Conservation (phyloP, 2,113 vertebrate genomes). For the Theropithecus gelada region DNA sequence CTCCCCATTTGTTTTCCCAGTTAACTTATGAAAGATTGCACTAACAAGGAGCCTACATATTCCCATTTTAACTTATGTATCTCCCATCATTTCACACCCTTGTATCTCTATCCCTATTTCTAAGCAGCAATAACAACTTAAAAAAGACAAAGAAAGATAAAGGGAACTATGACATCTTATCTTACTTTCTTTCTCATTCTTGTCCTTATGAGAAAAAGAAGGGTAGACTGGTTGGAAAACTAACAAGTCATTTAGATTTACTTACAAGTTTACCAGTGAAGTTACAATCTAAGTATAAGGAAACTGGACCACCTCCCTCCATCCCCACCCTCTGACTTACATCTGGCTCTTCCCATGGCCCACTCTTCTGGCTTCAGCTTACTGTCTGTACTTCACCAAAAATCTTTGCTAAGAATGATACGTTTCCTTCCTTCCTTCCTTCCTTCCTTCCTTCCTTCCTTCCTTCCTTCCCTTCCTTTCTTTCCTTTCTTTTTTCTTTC, state of each 20-base stretch:
- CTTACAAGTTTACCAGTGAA: background rate
- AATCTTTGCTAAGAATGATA: background rate
- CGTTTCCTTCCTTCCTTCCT: rapidly evolving
- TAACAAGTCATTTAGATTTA: background rate
- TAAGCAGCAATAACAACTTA: background rate
- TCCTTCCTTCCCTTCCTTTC: too few species aligned
- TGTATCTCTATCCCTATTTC: background rate
- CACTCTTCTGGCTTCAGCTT: background rate
- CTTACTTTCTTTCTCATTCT: background rate
- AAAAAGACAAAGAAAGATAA: background rate
- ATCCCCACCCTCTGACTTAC: background rate
- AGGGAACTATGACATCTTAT: too few species aligned
- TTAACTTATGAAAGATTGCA: background rate
- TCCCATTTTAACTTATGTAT: background rate
- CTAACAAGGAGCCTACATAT: background rate
- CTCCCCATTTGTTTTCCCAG: background rate
- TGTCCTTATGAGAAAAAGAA: background rate
- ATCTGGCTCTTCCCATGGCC: background rate
- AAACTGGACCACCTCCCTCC: rapidly evolving
- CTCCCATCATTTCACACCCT: background rate
- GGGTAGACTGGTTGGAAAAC: background rate
- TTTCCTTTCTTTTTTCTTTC: too few species aligned
- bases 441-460: too few species aligned
- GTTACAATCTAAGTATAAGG: too few species aligned
- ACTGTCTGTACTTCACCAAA: background rate